Conservation (phyloP, 1,140 invertebrate species). For the Dysdera silvatica region DNA sequence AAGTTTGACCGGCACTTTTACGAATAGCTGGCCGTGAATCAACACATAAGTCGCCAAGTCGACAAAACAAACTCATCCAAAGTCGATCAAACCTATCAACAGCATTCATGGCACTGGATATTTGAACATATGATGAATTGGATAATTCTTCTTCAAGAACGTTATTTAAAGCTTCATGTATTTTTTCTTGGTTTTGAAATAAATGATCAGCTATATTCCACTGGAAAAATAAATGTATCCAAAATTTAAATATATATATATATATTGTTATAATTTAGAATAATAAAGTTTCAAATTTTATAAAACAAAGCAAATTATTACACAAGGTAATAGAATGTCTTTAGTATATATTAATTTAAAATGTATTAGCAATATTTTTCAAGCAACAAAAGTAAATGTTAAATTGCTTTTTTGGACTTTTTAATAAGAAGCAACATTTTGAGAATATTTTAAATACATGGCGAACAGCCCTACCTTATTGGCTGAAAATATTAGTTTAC, state of each 20-base stretch:
- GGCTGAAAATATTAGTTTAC: no score
- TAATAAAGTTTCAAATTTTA: not conserved
- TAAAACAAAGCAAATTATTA: not conserved
- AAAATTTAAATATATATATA: no score
- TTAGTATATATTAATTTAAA: not conserved
- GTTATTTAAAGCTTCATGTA: conserved; percentile 60
- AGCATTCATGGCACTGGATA: conserved; percentile 12
- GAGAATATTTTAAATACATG: no score
- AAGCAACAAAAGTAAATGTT: not conserved
- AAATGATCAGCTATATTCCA: conserved; percentile 98
- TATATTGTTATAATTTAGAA: no score
- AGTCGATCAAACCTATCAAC: conserved; percentile 78
- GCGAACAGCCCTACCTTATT: no score
- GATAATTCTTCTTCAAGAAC: conserved; percentile 36
- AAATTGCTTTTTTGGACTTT: no score
- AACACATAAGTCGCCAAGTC: conserved; percentile 84
- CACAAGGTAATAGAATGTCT: not conserved
- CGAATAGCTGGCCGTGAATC: conserved; percentile 89
- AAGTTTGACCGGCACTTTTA: conserved; percentile 95
- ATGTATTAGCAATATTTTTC: not conserved
- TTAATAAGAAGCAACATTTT: no score
- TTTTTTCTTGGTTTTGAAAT: conserved; percentile 86
- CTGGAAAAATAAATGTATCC: conserved; percentile 50
- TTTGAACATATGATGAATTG: conserved; percentile 9
- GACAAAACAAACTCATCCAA: conserved; percentile 90